These are phyloP conservation scores for Gari tellinella DNA, from an alignment of 2,888 invertebrate species.

Conservation along the genomic window DNA sequence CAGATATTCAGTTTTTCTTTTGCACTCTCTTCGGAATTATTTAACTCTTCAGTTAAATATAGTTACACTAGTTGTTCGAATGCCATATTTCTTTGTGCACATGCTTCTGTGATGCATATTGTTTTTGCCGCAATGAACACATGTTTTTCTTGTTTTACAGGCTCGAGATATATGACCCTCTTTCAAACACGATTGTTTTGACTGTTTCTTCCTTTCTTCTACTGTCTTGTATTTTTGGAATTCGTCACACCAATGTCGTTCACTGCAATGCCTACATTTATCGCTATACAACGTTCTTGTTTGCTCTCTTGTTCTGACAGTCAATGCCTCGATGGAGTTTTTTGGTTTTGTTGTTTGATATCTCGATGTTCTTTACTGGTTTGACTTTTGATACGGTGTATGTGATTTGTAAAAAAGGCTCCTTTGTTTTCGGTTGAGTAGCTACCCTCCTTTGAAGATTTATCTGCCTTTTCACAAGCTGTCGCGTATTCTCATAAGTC, in stretches of 20 bases:
- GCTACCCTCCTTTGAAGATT: neutral
- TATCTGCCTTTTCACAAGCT: conserved; percentile 29
- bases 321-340: conserved; percentile 11
- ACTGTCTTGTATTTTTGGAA: conserved; percentile 19
- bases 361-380: too few relatives aligned
- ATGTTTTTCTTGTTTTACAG: conserved; percentile 20
- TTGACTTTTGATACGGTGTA: too few relatives aligned
- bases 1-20: too few relatives aligned
- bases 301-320: conserved; percentile 2
- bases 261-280: conserved; percentile 17
- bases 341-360: too few relatives aligned
- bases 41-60: too few relatives aligned
- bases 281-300: neutral
- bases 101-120: conserved; percentile 34
- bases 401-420: too few relatives aligned
- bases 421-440: too few relatives aligned
- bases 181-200: neutral
- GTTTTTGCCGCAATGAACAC: conserved; percentile 7
- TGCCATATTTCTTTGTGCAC: conserved; percentile 24
- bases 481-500: conserved; percentile 23
- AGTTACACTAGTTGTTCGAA: too few relatives aligned
- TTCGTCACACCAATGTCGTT: conserved; percentile 10
- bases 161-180: neutral
- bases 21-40: too few relatives aligned
- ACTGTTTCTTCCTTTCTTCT: conserved; percentile 6